These are phyloP conservation scores for Pollenia labialis DNA, from an alignment of 2,888 invertebrate species.

Conservation along the genomic window DNA sequence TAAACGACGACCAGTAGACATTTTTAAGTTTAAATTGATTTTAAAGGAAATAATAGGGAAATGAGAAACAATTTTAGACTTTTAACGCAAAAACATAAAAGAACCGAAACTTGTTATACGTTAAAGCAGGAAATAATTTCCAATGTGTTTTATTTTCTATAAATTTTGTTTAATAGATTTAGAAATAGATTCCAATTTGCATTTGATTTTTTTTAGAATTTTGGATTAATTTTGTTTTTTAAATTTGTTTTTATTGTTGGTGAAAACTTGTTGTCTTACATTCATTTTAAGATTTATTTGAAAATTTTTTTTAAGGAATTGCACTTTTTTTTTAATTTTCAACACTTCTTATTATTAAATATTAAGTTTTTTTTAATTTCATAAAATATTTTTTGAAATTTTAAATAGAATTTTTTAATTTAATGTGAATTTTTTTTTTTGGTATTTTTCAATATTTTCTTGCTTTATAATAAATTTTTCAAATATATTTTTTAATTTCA, in stretches of 20 bases:
- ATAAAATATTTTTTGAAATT: no score
- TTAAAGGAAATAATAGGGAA: conserved; percentile 26
- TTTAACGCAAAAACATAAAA: conserved; percentile 54
- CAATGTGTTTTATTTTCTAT: neutral
- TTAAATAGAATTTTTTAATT: no score
- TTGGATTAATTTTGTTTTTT: conserved; percentile 48
- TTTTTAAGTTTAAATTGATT: conserved; percentile 83
- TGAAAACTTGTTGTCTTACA: conserved; percentile 43
- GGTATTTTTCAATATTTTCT: neutral
- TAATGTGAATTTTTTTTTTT: neutral
- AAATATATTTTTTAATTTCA: no score
- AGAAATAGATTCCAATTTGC: neutral
- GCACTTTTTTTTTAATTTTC: neutral
- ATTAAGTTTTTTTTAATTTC: neutral
- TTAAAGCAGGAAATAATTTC: neutral
- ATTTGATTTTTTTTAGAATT: neutral
- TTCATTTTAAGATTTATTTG: conserved; percentile 37
- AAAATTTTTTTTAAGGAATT: conserved; percentile 21
- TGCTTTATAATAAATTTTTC: neutral
- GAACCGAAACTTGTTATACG: conserved; percentile 36
- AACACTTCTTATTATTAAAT: conserved; percentile 5
- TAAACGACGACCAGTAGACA: conserved; percentile 97
- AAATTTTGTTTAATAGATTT: neutral
- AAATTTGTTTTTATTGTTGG: conserved; percentile 46
- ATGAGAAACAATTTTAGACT: conserved; percentile 36